A percentile compares a stretch with the other conserved stretches of the same genome.
These are phyloP conservation scores for Engystomops pustulosus DNA, from an alignment of 2,113 vertebrate species.

Conservation along the genomic window DNA sequence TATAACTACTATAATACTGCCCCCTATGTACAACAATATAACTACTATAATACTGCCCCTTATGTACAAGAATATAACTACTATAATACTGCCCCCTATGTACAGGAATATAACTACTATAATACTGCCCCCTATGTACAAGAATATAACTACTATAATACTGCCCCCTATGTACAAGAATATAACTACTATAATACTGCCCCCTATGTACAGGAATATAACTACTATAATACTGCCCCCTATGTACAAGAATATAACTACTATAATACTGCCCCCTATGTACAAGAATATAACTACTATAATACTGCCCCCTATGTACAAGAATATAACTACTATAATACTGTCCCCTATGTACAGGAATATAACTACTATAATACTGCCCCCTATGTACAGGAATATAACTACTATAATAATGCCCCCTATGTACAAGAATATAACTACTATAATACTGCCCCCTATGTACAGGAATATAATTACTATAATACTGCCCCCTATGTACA, in stretches of 20 bases:
- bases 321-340: no score
- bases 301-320: no score
- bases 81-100: neutral
- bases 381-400: neutral
- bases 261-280: neutral
- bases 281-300: no score
- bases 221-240: neutral
- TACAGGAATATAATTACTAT: neutral
- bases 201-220: neutral
- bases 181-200: neutral
- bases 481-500: neutral
- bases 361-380: neutral
- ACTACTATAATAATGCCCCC: neutral
- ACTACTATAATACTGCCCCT: neutral
- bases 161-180: neutral
- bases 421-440: neutral
- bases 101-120: slow-evolving; percentile 8
- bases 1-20: neutral
- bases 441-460: neutral
- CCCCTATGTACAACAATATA: neutral
- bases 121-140: neutral
- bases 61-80: no score
- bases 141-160: neutral
- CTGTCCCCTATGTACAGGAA: neutral
- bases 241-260: neutral